These are phyloP conservation scores for Recurvirostra avosetta DNA, from an alignment of 2,113 vertebrate genomes.

Conservation along the genomic window DNA sequence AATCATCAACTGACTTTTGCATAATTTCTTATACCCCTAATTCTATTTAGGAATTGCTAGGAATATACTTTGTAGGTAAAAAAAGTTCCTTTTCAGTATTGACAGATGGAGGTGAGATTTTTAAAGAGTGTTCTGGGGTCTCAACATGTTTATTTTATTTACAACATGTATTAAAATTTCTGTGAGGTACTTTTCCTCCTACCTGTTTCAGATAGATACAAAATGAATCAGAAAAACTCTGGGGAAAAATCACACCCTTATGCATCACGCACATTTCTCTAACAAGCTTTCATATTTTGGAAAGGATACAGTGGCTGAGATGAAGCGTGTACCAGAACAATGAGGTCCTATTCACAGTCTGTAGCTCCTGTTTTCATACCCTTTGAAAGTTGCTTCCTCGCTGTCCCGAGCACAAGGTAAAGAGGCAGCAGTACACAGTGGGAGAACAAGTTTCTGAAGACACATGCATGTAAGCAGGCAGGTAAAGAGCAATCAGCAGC, in stretches of 20 bases:
- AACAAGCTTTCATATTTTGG: background rate
- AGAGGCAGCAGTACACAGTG: background rate
- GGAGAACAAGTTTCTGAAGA: background rate
- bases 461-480: fast-evolving
- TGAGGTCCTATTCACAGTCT: background rate
- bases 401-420: background rate
- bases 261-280: background rate
- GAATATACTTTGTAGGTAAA: background rate
- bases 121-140: background rate
- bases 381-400: background rate
- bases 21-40: background rate
- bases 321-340: background rate
- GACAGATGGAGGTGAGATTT: background rate
- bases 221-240: background rate
- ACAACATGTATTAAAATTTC: background rate
- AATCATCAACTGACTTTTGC: background rate
- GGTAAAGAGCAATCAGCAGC: background rate
- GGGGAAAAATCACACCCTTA: background rate
- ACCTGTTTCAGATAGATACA: background rate
- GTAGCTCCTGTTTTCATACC: background rate
- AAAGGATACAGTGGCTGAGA: background rate
- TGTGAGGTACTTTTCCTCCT: background rate
- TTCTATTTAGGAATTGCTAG: background rate
- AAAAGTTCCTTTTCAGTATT: background rate
- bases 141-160: background rate